Evolutionary conservation across 2,113 vertebrate species (phyloP), one percentile per base, ranked within the genome.

Genomic region (Elachura formosa): DNA sequence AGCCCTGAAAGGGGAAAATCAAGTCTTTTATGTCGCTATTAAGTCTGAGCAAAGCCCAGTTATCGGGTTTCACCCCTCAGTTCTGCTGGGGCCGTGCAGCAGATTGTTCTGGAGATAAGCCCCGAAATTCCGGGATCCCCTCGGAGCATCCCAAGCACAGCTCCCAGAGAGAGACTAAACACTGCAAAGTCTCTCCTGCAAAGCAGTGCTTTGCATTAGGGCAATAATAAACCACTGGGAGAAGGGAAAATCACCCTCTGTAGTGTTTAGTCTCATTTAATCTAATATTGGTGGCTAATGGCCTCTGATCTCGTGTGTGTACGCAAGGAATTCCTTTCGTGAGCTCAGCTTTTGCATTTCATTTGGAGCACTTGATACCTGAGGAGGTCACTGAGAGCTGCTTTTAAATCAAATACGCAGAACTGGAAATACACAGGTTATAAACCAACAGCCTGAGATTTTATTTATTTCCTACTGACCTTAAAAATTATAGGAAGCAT

Each of bases 261-360:
- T 14, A 54, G 63, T 94, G 96, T 95, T 96, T 95, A 96, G 94
- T 96, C 94, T 95, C 88, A 87, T 94, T 67, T 96, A 96, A 96
- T 95, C 95, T 95, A 94, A 96, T 95, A 96, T 48, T 55, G 91
- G 83, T 89, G 34, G 38, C 80, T 94, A 87, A 92, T 64, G 76
- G 95, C 79, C 85, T 95, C 96, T 91, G 85, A 95, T 94, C 89
- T 77, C 20, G 33, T 85, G 63, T 75, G 86, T 68, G 51, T 43
- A 62, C 2, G 34, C 29, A 33, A 82, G 90, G 81, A 93, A 91
- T 54, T 84, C 84, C 23, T 67, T 52, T 51, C 80, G 10, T 55
- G 61, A 58, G 79, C 72, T 93, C 34, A 23, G 77, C 66, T 58
- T 62, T 38, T 81, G 78, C 21, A 1, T 76, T 73, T 91, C 45